Evolutionary conservation across 2,888 invertebrate species (phyloP).

Genomic region (Parnassius orleans): DNA sequence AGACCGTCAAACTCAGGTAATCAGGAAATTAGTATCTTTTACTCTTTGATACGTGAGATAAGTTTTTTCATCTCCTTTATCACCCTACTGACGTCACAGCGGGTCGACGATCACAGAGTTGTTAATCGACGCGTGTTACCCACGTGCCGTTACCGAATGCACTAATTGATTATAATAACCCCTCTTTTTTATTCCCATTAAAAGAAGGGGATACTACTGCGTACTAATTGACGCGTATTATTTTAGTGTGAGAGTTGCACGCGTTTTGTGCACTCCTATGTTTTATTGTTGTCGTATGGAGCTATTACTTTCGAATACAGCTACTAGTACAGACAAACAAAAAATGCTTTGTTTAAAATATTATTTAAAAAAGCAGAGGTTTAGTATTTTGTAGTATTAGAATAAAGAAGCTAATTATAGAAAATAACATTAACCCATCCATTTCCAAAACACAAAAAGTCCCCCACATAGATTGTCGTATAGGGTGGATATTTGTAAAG

Average conservation of each 20-base stretch:
- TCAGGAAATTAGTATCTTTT: conserved; percentile 21
- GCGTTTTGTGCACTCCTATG: conserved; percentile 14
- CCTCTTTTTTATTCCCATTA: conserved; percentile 42
- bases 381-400: too few species aligned
- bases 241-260: conserved; percentile 30
- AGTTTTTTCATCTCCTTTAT: conserved; percentile 31
- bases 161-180: conserved; percentile 69
- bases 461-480: too few species aligned
- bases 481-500: too few species aligned
- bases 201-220: conserved; percentile 10
- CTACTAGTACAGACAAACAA: too few species aligned
- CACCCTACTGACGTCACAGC: conserved; percentile 36
- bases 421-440: too few species aligned
- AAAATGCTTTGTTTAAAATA: too few species aligned
- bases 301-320: conserved; percentile 12
- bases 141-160: conserved; percentile 54
- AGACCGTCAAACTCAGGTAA: conserved; percentile 9
- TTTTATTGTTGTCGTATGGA: conserved; percentile 16
- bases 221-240: conserved; percentile 30
- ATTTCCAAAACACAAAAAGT: too few species aligned
- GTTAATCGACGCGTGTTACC: conserved; percentile 60
- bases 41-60: conserved; percentile 38
- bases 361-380: too few species aligned
- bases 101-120: conserved; percentile 50
- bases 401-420: too few species aligned